These are phyloP conservation scores for Cataglyphis altisquamis DNA, from an alignment of 2,888 invertebrate genomes.

Conservation along the genomic window DNA sequence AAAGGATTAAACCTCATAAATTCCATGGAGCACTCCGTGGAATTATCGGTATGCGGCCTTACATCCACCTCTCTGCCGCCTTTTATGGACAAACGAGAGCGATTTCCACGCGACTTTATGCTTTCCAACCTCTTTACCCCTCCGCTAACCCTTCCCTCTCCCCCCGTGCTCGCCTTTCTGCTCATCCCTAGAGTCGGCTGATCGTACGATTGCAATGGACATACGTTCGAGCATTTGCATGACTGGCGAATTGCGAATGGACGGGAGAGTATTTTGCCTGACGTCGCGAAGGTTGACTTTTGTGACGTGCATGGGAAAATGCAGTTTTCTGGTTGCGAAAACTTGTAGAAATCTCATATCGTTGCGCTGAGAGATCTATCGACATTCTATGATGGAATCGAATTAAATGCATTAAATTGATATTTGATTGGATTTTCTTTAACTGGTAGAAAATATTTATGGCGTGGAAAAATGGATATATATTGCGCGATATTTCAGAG, in stretches of 20 bases:
- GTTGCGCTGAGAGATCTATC: constrained; percentile 13
- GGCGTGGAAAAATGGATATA: neutral
- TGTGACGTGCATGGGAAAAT: constrained; percentile 22
- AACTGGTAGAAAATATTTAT: neutral
- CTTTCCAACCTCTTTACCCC: constrained; percentile 20
- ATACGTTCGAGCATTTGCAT: constrained; percentile 55
- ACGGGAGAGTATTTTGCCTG: constrained; percentile 23
- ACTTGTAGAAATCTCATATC: constrained; percentile 18
- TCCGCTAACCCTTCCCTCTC: neutral
- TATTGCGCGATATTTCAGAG: neutral
- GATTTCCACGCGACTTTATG: constrained; percentile 67
- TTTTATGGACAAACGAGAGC: constrained; percentile 69
- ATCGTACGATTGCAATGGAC: constrained; percentile 34
- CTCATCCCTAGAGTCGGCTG: neutral
- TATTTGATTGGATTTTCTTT: constrained; percentile 35
- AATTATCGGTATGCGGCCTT: constrained; percentile 77
- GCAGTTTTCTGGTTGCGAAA: constrained; percentile 42
- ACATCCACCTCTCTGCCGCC: constrained; percentile 58
- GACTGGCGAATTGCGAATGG: constrained; percentile 32
- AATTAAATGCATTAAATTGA: constrained; percentile 25
- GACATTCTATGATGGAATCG: constrained; percentile 38
- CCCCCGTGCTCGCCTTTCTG: neutral
- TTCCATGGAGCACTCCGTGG: constrained; percentile 73
- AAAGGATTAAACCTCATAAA: constrained; percentile 82
- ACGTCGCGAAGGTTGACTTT: constrained; percentile 24